Conservation (phyloP, 2,113 vertebrate species). For the Drymodes brunneopygia region DNA sequence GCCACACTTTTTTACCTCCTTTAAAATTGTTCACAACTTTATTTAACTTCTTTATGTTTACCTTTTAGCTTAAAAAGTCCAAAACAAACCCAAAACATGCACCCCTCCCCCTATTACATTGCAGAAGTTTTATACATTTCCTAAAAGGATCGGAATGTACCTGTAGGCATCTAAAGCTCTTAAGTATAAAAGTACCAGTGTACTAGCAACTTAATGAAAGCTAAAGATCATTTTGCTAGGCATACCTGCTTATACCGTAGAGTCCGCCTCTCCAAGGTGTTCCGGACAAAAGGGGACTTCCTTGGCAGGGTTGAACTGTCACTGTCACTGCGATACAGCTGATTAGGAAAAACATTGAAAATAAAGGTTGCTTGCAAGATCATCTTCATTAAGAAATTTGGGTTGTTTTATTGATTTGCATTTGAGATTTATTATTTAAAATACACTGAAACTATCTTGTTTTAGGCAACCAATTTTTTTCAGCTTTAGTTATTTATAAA, state of each 20-base stretch:
- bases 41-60: not conserved
- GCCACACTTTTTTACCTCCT: not conserved
- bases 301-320: constrained; percentile 97
- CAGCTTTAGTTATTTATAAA: not conserved
- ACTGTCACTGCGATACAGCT: constrained; percentile 98
- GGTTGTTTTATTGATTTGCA: not conserved
- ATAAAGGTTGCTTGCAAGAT: not conserved
- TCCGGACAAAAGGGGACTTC: constrained; percentile 92
- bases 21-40: not conserved
- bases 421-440: not conserved
- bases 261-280: constrained; percentile 92
- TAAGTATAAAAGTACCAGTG: not conserved
- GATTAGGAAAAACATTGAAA: constrained; percentile 5
- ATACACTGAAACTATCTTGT: not conserved
- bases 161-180: not conserved
- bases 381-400: not conserved
- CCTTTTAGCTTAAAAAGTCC: not conserved
- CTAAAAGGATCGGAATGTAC: not conserved
- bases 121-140: not conserved
- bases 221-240: not conserved
- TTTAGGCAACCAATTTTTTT: not conserved
- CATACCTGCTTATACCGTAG: constrained; percentile 92
- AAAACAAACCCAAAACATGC: not conserved
- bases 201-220: not conserved
- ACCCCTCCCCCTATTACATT: not conserved